Evolutionary conservation across 2,113 vertebrate species (phyloP), one percentile per base, ranked within the genome.

Genomic region (Indicator indicator): DNA sequence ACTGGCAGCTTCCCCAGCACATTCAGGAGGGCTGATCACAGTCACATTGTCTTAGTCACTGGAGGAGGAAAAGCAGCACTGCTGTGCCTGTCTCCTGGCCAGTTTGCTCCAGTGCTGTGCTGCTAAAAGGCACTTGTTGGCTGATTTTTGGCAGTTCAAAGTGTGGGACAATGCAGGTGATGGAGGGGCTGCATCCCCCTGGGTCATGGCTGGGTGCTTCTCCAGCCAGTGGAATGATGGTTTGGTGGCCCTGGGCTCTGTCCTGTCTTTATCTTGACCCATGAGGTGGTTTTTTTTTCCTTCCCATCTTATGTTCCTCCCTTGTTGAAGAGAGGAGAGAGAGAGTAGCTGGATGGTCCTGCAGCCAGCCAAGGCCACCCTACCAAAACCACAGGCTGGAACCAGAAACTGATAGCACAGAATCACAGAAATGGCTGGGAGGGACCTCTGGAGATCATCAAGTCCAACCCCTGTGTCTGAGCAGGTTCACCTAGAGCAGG

Each of bases 181-280:
- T 2, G 4, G n/a, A 55, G 11, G 18, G 62, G 42, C 38, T 38
- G 64, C 7, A 0, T 33, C 55, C 24, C 58, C 18, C 36, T 16
- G 42, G 1, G 1, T 59, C 13, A 1, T 5, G 24, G n/a, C 62
- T 36, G 27, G 40, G 28, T 1, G 1, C 46, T 88, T 17, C 28
- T 70, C 11, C 50, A 9, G 48, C 33, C 0, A 0, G 20, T 1
- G 2, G 8, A 65, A 33, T 3, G 0, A 32, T 1, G 20, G 2
- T 46, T 72, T 69, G 58, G 27, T 75, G 75, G n/a, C 56, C 6
- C 0, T 38, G 24, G 6, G 36, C 12, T 3, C 1, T 33, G 13
- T 81, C n/a, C 16, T 58, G 33, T 58, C 48, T 58, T 88, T 21
- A 42, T 65, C 32, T 79, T 16, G n/a, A 50, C 9, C 38, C 18